Percentiles rank a stretch among this genome's conserved stretches.
phyloP scores from a whole-genome alignment of 2,797 vertebrate species.

The Fundulus diaphanus region DNA sequence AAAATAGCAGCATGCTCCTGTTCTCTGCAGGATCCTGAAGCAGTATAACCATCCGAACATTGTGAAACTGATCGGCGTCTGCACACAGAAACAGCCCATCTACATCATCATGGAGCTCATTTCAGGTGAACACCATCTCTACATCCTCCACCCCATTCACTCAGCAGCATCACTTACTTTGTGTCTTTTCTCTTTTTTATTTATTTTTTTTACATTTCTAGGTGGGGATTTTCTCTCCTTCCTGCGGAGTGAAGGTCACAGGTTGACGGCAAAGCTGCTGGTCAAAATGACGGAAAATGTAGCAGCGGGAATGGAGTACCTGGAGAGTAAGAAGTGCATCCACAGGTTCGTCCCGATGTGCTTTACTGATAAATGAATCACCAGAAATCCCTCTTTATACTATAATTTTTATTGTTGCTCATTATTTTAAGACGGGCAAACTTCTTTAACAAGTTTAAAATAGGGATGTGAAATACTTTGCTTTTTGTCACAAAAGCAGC shows the following conservation, averaged over 20 bases:
- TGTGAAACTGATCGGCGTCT: slow-evolving; percentile 93
- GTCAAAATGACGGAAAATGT: slow-evolving; percentile 91
- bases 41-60: slow-evolving; percentile 96
- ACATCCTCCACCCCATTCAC: slow-evolving; percentile 2
- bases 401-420: not conserved
- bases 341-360: slow-evolving; percentile 84
- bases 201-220: slow-evolving; percentile 56
- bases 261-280: slow-evolving; percentile 83
- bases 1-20: not conserved
- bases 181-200: not conserved
- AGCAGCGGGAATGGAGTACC: slow-evolving; percentile 92
- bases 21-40: slow-evolving; percentile 89
- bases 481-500: not conserved
- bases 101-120: slow-evolving; percentile 98
- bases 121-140: slow-evolving; percentile 78
- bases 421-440: not conserved
- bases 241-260: slow-evolving; percentile 83
- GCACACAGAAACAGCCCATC: slow-evolving; percentile 96
- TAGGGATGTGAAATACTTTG: not conserved
- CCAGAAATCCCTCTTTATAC: not conserved
- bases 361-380: not conserved
- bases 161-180: not conserved
- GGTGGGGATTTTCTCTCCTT: slow-evolving; percentile 95
- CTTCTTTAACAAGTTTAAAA: not conserved
- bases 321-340: slow-evolving; percentile 95